A percentile compares a stretch with the other conserved stretches of the same genome.
phyloP scores from a whole-genome alignment of 2,888 invertebrate genomes.

The Rotaria socialis region DNA sequence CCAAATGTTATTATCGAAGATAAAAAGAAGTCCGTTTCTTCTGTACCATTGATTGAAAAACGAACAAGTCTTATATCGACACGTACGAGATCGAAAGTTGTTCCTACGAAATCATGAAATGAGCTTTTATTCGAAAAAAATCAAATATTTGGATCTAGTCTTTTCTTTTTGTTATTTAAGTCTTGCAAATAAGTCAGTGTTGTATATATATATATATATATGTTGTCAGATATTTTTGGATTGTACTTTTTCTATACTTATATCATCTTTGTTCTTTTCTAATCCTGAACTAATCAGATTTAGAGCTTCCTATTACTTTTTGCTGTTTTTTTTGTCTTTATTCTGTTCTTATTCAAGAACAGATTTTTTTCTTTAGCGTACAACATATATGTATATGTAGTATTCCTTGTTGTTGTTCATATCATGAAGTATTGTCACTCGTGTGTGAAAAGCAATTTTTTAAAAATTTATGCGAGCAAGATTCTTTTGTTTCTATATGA shows the following conservation, averaged over 20 bases:
- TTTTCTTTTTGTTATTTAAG: neutral
- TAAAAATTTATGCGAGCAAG: neutral
- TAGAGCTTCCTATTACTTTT: neutral
- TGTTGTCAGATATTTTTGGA: slow-evolving; percentile 17
- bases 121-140: too few relatives aligned
- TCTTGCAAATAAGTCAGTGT: neutral
- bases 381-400: neutral
- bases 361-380: neutral
- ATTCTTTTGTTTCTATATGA: neutral
- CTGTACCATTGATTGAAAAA: neutral
- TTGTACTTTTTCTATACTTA: neutral
- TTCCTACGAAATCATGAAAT: neutral
- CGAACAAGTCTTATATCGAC: neutral
- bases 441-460: neutral
- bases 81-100: neutral
- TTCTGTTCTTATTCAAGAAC: neutral
- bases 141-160: neutral
- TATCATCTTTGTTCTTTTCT: neutral
- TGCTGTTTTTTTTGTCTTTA: neutral
- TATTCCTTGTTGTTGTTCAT: neutral
- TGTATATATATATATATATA: neutral
- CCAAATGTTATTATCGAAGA: neutral
- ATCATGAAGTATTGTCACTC: neutral
- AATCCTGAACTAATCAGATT: neutral
- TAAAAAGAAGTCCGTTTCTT: neutral